Conservation (phyloP, 2,797 vertebrate species). For the Acipenser oxyrinchus region DNA sequence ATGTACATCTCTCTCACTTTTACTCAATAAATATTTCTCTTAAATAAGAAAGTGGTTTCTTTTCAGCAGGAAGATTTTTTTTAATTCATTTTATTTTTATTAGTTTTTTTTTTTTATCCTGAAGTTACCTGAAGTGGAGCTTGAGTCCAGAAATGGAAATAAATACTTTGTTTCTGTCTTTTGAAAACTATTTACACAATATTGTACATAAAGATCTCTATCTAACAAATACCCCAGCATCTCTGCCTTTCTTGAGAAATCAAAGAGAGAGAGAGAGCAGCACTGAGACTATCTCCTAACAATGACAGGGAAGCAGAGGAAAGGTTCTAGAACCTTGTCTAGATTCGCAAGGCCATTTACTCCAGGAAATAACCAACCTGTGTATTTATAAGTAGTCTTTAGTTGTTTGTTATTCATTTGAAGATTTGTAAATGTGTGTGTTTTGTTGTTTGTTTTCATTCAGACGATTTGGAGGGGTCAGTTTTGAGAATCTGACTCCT, state of each 20-base stretch:
- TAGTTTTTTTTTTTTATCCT: neutral
- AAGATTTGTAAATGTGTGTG: too few relatives aligned
- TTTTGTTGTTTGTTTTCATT: too few relatives aligned
- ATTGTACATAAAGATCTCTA: conserved; percentile 41
- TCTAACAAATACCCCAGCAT: neutral
- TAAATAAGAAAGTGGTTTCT: conserved; percentile 57
- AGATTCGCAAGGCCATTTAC: too few relatives aligned
- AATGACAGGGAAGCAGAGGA: too few relatives aligned
- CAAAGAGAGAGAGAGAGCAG: neutral
- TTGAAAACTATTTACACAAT: conserved; percentile 61
- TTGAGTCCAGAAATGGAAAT: conserved; percentile 48
- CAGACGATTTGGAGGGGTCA: too few relatives aligned
- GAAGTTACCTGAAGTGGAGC: neutral
- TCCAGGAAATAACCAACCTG: too few relatives aligned
- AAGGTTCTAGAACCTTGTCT: too few relatives aligned
- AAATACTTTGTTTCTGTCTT: conserved; percentile 49
- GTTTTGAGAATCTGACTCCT: too few relatives aligned
- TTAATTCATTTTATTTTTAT: neutral
- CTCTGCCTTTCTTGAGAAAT: neutral
- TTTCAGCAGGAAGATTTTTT: conserved; percentile 26
- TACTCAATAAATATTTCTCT: conserved; percentile 61
- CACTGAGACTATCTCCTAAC: too few relatives aligned
- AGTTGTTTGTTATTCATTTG: too few relatives aligned
- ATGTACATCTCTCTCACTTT: conserved; percentile 30
- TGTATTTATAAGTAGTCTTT: too few relatives aligned